These are phyloP conservation scores for Oscheius sp. DNA, from an alignment of 2,888 invertebrate genomes.

Conservation along the genomic window DNA sequence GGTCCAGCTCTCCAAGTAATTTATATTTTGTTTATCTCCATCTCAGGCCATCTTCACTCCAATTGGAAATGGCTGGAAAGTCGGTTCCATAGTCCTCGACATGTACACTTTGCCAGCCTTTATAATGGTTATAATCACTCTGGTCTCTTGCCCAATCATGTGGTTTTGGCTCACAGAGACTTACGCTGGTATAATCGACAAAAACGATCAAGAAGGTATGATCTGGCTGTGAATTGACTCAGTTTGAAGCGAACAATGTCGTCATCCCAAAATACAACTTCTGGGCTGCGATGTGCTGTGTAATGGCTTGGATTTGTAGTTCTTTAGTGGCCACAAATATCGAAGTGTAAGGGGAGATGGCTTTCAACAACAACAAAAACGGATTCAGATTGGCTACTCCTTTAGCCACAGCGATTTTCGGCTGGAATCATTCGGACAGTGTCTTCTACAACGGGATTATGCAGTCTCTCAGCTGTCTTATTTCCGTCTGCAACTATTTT, in stretches of 20 bases:
- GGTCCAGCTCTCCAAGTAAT: conserved; percentile 49
- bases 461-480: conserved; percentile 45
- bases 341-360: conserved; percentile 46
- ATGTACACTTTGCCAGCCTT: conserved; percentile 54
- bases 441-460: conserved; percentile 54
- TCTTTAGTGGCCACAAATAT: conserved; percentile 52
- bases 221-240: neutral
- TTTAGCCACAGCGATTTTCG: conserved; percentile 46
- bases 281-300: conserved; percentile 46
- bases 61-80: conserved; percentile 35
- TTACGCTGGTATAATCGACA: conserved; percentile 49
- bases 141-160: conserved; percentile 39
- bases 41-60: conserved; percentile 45
- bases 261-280: conserved; percentile 50
- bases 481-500: conserved; percentile 43
- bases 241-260: neutral
- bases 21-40: neutral
- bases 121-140: conserved; percentile 43
- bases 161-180: conserved; percentile 44
- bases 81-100: conserved; percentile 28
- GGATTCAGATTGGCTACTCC: conserved; percentile 50
- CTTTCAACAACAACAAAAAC: neutral
- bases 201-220: conserved; percentile 36
- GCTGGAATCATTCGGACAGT: conserved; percentile 48
- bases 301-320: conserved; percentile 50